Evolutionary conservation across 2,797 vertebrate genomes (phyloP).

Genomic region (Oceanodroma leucorhoa): DNA sequence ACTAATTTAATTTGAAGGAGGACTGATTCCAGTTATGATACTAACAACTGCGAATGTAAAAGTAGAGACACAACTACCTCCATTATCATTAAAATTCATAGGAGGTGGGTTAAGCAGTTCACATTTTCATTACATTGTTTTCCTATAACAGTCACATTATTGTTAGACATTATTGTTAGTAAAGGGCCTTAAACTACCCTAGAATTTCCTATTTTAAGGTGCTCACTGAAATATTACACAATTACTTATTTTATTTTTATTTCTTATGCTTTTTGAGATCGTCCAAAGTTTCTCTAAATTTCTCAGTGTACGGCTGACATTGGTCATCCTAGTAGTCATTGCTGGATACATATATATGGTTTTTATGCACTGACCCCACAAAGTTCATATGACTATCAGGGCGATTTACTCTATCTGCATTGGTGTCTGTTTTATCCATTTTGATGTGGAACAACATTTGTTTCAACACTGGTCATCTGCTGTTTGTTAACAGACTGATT

Average conservation of each 20-base stretch:
- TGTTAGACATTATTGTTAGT: neutral
- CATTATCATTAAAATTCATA: neutral
- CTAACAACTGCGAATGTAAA: neutral
- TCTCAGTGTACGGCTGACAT: neutral
- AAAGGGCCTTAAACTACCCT: neutral
- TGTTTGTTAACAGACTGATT: neutral
- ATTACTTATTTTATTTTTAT: neutral
- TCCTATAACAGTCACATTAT: neutral
- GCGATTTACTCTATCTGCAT: neutral
- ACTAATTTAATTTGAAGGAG: slow-evolving; percentile 9
- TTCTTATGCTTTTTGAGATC: neutral
- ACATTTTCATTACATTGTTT: neutral
- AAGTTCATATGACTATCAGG: neutral
- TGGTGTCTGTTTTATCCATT: neutral
- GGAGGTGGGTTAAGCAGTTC: neutral
- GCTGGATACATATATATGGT: neutral
- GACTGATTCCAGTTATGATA: neutral
- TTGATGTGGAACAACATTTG: neutral
- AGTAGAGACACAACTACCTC: neutral
- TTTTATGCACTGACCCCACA: neutral
- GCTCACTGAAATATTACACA: neutral
- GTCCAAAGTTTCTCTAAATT: neutral
- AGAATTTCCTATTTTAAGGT: neutral
- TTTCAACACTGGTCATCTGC: neutral
- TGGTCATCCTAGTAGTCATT: neutral